Evolutionary conservation across 1,140 invertebrate genomes (phyloP).

Genomic region (Conopomorpha cramerella): DNA sequence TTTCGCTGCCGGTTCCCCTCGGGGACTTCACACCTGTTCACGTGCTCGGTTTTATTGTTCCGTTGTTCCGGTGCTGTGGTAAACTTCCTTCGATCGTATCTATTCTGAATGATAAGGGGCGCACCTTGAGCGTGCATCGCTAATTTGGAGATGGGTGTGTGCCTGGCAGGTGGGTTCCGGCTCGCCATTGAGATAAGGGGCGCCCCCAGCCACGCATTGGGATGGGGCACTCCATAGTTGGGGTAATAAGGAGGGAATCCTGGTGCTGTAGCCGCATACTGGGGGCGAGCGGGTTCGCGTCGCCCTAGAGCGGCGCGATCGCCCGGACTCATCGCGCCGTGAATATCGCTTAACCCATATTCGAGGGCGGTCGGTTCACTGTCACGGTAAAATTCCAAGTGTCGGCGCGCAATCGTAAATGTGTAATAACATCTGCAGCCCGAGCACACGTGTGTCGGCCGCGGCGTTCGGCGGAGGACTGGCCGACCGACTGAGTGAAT

Average conservation of each 20-base stretch:
- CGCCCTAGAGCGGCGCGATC: constrained; percentile 52
- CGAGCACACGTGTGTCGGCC: constrained; percentile 37
- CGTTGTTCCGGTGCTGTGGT: constrained; percentile 36
- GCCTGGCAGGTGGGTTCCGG: constrained; percentile 42
- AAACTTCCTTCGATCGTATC: constrained; percentile 50
- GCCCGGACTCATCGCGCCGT: constrained; percentile 49
- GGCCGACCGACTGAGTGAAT: constrained; percentile 39
- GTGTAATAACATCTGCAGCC: constrained; percentile 50
- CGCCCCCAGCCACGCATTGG: constrained; percentile 67
- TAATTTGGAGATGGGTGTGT: constrained; percentile 63
- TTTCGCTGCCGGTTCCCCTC: constrained; percentile 37
- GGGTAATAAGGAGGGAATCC: constrained; percentile 50
- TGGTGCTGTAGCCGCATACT: constrained; percentile 45
- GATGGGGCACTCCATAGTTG: constrained; percentile 45
- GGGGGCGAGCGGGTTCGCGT: constrained; percentile 50
- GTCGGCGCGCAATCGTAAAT: constrained; percentile 52
- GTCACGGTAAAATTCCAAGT: constrained; percentile 45
- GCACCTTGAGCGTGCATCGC: constrained; percentile 79
- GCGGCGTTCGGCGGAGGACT: constrained; percentile 43
- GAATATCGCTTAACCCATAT: constrained; percentile 54
- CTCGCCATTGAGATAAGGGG: constrained; percentile 70
- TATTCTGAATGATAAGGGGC: constrained; percentile 71
- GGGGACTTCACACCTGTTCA: constrained; percentile 21
- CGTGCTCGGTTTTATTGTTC: constrained; percentile 31
- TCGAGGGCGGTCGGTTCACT: constrained; percentile 35